Evolutionary conservation across 2,797 vertebrate species (phyloP).

Genomic region (Scolopax bukidnonensis): DNA sequence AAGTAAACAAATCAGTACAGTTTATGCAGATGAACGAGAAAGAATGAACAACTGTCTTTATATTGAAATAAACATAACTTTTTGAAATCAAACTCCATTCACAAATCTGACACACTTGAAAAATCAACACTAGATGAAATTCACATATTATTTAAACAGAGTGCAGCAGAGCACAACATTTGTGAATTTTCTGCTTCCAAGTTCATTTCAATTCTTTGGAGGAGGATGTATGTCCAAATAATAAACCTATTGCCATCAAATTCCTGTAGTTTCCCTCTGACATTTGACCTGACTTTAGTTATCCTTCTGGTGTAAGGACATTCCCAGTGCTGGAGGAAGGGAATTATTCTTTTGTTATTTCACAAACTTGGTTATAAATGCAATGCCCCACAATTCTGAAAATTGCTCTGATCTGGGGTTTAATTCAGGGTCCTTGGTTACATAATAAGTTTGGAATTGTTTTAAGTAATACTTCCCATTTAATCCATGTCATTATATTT

Average conservation of each 20-base stretch:
- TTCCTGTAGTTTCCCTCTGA: neutral
- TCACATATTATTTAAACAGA: neutral
- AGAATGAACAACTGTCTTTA: neutral
- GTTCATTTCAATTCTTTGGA: neutral
- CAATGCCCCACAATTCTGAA: neutral
- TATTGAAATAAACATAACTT: neutral
- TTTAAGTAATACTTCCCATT: neutral
- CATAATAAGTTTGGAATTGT: neutral
- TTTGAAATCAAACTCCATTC: neutral
- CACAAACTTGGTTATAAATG: neutral
- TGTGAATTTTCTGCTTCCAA: neutral
- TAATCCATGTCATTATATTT: neutral
- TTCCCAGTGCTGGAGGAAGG: neutral
- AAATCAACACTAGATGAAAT: neutral
- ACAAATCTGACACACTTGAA: neutral
- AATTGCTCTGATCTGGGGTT: neutral
- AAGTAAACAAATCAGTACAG: neutral
- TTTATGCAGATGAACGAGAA: neutral
- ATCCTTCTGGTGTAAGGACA: neutral
- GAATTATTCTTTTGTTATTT: neutral
- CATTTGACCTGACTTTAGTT: neutral
- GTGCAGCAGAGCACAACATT: neutral
- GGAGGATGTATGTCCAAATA: neutral
- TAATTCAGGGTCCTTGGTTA: neutral
- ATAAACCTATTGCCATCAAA: neutral